phyloP scores from a whole-genome alignment of 2,888 invertebrate species.

The Tachina lurida region DNA sequence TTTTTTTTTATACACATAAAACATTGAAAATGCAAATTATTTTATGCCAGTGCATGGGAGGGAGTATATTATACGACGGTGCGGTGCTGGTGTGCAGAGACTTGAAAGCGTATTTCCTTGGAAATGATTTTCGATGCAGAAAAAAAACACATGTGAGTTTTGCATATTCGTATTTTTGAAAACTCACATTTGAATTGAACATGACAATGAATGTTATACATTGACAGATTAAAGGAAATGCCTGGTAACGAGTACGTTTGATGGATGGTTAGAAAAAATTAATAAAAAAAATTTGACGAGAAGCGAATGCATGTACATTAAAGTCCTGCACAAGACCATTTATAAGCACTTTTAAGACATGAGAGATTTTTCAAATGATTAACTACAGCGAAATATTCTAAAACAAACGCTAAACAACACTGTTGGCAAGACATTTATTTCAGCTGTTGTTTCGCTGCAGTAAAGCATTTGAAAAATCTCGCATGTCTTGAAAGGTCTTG shows the following conservation, averaged over 20 bases:
- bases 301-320: too few species aligned
- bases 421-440: too few species aligned
- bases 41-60: conserved; percentile 1
- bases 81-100: too few species aligned
- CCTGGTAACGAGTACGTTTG: conserved; percentile 35
- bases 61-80: too few species aligned
- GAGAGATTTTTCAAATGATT: too few species aligned
- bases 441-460: too few species aligned
- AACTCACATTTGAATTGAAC: conserved; percentile 60
- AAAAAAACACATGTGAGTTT: not conserved
- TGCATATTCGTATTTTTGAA: conserved; percentile 26
- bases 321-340: too few species aligned
- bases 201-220: conserved; percentile 69
- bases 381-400: too few species aligned
- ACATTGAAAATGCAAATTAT: conserved; percentile 27
- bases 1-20: conserved; percentile 13
- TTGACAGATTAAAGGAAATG: conserved; percentile 69
- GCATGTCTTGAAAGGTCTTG: too few species aligned
- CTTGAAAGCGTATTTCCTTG: conserved; percentile 55
- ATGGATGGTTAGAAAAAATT: conserved; percentile 48
- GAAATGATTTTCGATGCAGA: conserved; percentile 13
- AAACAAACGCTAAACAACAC: too few species aligned
- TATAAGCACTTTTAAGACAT: too few species aligned
- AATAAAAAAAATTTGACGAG: not conserved
- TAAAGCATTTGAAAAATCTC: too few species aligned